Percentiles rank a stretch among this genome's conserved stretches.
Evolutionary conservation across 1,140 invertebrate genomes (phyloP).

Genomic region (Gryllus bimaculatus): DNA sequence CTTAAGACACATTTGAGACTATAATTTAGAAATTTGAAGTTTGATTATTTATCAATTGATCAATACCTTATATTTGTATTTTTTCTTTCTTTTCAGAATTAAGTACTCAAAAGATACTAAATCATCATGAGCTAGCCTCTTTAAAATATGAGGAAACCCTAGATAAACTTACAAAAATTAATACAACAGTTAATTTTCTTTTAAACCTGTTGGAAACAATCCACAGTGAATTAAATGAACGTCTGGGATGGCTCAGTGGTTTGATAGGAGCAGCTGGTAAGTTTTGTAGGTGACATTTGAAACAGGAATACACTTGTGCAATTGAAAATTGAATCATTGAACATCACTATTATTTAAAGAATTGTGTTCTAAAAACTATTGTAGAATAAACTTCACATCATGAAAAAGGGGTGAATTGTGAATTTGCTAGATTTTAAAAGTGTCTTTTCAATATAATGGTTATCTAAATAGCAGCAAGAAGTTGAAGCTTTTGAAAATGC

Average conservation of each 20-base stretch:
- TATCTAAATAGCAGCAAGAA: no score
- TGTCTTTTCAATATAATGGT: no score
- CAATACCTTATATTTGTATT: not conserved
- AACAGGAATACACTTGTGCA: no score
- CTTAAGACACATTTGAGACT: not conserved
- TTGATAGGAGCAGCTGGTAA: slow-evolving; percentile 6
- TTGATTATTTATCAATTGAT: not conserved
- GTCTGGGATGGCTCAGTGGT: slow-evolving; percentile 8
- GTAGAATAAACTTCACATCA: no score
- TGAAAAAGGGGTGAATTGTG: no score
- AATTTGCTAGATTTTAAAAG: no score
- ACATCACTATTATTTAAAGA: no score
- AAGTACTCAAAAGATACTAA: slow-evolving; percentile 38
- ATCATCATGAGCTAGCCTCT: slow-evolving; percentile 43
- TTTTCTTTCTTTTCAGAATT: not conserved
- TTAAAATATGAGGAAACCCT: slow-evolving; percentile 45
- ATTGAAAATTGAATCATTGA: no score
- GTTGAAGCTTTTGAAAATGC: no score
- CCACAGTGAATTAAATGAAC: slow-evolving; percentile 23
- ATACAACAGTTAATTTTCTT: slow-evolving; percentile 45
- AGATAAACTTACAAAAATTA: slow-evolving; percentile 49
- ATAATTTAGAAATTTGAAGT: not conserved
- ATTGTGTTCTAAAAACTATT: no score
- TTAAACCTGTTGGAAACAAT: slow-evolving; percentile 42
- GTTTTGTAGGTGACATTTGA: not conserved